Base-by-base conservation (phyloP, 2,888 invertebrate species). In the Pogonocherus hispidulus region DNA sequence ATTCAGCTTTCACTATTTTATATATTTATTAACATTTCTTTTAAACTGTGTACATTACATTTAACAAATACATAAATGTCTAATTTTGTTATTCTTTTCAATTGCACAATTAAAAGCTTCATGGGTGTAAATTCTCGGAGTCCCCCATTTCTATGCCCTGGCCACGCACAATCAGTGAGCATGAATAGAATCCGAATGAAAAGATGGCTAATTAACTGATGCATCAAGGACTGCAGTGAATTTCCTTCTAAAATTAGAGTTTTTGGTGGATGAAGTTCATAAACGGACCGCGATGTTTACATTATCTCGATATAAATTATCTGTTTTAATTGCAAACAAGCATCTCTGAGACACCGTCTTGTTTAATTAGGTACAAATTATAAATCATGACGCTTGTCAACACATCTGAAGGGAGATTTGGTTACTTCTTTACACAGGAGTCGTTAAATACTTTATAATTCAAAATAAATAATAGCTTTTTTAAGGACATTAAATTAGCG, bases 361-460 rank as follows among this genome's bases (percentile, higher is more conserved):
- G 75, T 77, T 77, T 77, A 77, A 77, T 77, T 77, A 77, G 73
- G 74, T 77, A 75, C 75, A 73, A 77, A 77, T 75, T 75, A 75
- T 77, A 75, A 77, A 77, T 75, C 76, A 76, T 76, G 60, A 74
- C 68, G 69, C 67, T 71, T 73, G 73, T 76, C 75, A 74, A 69
- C 78, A 71, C 71, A 68, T 69, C 56, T 66, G 66, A 71, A 71
- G 71, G 71, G 69, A 62, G 60, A 69, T 69, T 65, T 64, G 35
- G 55, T 54, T 67, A 62, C 67, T 70, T 70, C 66, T 70, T 70
- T 67, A 64, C 67, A 51, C 44, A 54, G 54, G 56, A 63, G 66
- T 70, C 67, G 67, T 63, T 69, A 66, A 63, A 57, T 57, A 27
- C n/a, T n/a, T n/a, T n/a, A n/a, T n/a, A n/a, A n/a, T n/a, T n/a